Evolutionary conservation across 2,888 invertebrate genomes (phyloP).

Genomic region (Nymphalis urticae): DNA sequence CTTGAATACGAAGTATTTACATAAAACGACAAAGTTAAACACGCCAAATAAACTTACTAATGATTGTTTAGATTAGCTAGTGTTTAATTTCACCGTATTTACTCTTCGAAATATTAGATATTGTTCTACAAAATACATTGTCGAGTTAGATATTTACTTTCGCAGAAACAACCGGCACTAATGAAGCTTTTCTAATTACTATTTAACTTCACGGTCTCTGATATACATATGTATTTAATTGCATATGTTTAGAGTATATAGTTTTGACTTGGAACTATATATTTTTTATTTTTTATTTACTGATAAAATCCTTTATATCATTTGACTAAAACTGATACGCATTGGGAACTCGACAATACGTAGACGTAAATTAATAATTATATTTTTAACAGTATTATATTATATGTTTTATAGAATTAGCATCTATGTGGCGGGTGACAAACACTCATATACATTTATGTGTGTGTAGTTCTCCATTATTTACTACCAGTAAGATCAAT

Average conservation of each 20-base stretch:
- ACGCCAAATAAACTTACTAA: constrained; percentile 51
- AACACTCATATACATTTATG: no score
- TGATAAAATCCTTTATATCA: neutral
- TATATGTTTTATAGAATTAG: no score
- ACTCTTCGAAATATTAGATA: constrained; percentile 39
- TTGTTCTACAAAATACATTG: constrained; percentile 19
- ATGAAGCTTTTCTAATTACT: constrained; percentile 15
- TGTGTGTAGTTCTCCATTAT: no score
- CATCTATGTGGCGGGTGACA: no score
- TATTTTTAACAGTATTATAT: no score
- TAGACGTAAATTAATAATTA: no score
- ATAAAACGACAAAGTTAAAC: constrained; percentile 33
- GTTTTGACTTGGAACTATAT: neutral
- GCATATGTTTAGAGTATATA: neutral
- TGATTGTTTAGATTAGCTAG: constrained; percentile 53
- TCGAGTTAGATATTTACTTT: constrained; percentile 22
- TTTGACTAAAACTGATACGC: no score
- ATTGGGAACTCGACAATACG: no score
- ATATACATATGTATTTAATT: constrained; percentile 4
- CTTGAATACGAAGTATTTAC: constrained; percentile 22
- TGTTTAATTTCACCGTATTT: constrained; percentile 51
- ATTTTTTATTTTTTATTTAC: neutral
- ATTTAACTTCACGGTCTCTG: constrained; percentile 14
- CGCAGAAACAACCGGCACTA: constrained; percentile 16
- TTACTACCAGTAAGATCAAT: no score